Evolutionary conservation across 2,888 invertebrate genomes (phyloP).

Genomic region (Eilema griseolum): DNA sequence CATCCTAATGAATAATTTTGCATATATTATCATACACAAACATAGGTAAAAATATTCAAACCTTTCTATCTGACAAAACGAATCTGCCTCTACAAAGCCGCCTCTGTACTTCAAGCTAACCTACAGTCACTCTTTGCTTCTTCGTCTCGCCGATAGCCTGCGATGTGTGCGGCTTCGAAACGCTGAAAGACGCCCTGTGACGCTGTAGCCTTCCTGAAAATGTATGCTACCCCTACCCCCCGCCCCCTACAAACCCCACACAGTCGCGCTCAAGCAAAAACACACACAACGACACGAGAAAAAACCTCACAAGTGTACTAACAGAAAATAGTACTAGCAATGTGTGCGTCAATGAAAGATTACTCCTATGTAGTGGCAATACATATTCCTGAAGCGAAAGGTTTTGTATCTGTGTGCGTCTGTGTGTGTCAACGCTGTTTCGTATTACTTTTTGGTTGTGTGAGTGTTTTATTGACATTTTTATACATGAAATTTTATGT

Average conservation of each 20-base stretch:
- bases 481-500: constrained; percentile 85
- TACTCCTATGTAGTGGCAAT: constrained; percentile 75
- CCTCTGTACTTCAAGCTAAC: constrained; percentile 48
- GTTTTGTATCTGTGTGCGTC: constrained; percentile 59
- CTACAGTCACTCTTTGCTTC: constrained; percentile 79
- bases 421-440: constrained; percentile 49
- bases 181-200: constrained; percentile 86
- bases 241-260: constrained; percentile 47
- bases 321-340: constrained; percentile 59
- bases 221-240: constrained; percentile 70
- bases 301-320: constrained; percentile 70
- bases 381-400: constrained; percentile 72
- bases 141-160: constrained; percentile 84
- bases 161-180: constrained; percentile 84
- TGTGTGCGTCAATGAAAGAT: constrained; percentile 77
- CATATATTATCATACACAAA: too few relatives aligned
- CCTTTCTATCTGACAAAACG: too few relatives aligned
- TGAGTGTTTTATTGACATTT: constrained; percentile 84
- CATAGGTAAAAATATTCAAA: not conserved
- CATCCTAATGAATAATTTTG: too few relatives aligned
- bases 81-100: not conserved
- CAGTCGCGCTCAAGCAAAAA: constrained; percentile 54
- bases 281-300: constrained; percentile 66
- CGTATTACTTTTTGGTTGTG: constrained; percentile 51
- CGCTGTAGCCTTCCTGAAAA: constrained; percentile 84